Evolutionary conservation across 2,113 vertebrate genomes (phyloP), one percentile per base, ranked within the genome.

Genomic region (Burhinus oedicnemus): DNA sequence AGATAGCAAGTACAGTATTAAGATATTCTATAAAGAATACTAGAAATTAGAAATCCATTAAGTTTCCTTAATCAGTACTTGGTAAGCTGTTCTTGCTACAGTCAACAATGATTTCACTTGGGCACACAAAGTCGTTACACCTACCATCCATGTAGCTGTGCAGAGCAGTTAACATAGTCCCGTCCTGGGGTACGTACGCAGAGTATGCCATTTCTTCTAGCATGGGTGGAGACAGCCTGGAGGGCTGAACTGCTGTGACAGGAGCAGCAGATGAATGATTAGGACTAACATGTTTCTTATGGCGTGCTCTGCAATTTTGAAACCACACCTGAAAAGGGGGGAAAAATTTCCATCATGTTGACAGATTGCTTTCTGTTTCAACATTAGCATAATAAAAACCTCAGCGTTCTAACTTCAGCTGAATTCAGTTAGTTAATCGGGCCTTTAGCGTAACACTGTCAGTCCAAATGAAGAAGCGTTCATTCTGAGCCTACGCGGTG

Each of bases 291-390:
- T 99, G 99, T 94, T 99, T 99, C 99, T 99, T 99, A 83, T 99
- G 99, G 76, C 99, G 99, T 3, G 99, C 99, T 97, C 99, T 97
- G 95, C 99, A 99, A 83, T 99, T 99, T 96, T 99, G 99, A 98
- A 99, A 99, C 99, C 99, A 99, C 75, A 99, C 99, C 99, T 99
- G 95, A 29, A 69, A 79, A 29, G 58, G 42, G 38, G 79, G 75
- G 25, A 70, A 80, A 64, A 66, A 57, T 23, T 8, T 9, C 42
- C 52, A 49, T 83, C 8, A 3, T 2, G 2, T 45, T 70, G 70
- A 72, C 3, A 49, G 52, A 57, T 8, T 29, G 25, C 38, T 32
- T 61, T 61, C 62, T 58, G 30, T 25, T 83, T 70, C 61, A 57
- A 27, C 32, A 20, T 38, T 3, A 54, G 55, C 45, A 40, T 47